phyloP scores from a whole-genome alignment of 2,797 vertebrate genomes.

The Bryconaethiops microstoma region DNA sequence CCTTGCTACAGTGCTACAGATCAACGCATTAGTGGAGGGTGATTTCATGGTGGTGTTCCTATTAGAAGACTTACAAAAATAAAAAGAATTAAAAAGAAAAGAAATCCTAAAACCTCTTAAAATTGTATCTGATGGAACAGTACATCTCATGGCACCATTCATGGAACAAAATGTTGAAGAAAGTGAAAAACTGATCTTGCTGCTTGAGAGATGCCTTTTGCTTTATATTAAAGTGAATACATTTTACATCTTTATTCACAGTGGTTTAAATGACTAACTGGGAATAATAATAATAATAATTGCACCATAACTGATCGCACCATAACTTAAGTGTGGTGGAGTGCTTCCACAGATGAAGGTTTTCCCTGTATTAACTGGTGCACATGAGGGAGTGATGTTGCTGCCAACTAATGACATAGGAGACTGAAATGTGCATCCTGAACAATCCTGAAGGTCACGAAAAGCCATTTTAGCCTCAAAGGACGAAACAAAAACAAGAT shows the following conservation, averaged over 20 bases:
- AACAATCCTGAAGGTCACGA: constrained; percentile 35
- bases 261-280: constrained; percentile 42
- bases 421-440: constrained; percentile 30
- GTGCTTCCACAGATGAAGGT: constrained; percentile 14
- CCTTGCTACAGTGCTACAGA: constrained; percentile 28
- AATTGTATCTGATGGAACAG: constrained; percentile 3
- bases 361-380: constrained; percentile 40
- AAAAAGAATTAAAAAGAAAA: not conserved
- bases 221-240: constrained; percentile 32
- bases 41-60: not conserved
- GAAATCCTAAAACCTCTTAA: constrained; percentile 22
- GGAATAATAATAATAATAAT: constrained; percentile 15
- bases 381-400: not conserved
- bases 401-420: not conserved
- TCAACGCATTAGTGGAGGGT: not conserved
- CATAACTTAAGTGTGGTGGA: constrained; percentile 4
- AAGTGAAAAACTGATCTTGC: not conserved
- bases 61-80: not conserved
- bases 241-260: constrained; percentile 39
- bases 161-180: constrained; percentile 15
- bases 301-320: not conserved
- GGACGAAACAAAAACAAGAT: not conserved
- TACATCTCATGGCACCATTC: constrained; percentile 49
- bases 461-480: constrained; percentile 26
- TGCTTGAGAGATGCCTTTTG: constrained; percentile 4